phyloP scores from a whole-genome alignment of 1,140 invertebrate genomes.

The Leptinotarsa defecta region DNA sequence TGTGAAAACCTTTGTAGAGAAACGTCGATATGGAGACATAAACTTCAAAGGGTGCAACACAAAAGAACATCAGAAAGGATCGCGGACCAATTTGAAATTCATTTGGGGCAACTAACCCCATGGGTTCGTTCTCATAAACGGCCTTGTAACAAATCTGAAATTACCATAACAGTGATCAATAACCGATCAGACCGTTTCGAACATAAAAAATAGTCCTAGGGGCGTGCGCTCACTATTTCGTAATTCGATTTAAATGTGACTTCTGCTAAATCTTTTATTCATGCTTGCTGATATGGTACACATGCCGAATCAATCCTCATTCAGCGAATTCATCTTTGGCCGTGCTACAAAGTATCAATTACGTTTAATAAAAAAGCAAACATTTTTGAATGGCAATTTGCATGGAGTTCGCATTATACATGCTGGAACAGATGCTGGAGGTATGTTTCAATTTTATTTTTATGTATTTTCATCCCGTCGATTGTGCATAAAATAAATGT shows the following conservation, averaged over 20 bases:
- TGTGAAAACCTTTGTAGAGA: slow-evolving; percentile 25
- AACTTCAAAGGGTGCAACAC: slow-evolving; percentile 18
- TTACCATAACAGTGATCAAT: slow-evolving; percentile 33
- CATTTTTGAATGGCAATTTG: slow-evolving; percentile 20
- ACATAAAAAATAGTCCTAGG: slow-evolving; percentile 20
- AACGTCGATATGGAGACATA: slow-evolving; percentile 23
- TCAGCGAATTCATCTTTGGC: not conserved
- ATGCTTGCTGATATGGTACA: slow-evolving; percentile 20
- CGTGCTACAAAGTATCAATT: slow-evolving; percentile 27
- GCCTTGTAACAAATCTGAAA: slow-evolving; percentile 32
- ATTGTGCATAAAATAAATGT: no score
- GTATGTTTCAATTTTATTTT: not conserved
- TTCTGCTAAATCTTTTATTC: slow-evolving; percentile 21
- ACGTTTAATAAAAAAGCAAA: slow-evolving; percentile 8
- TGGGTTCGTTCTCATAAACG: slow-evolving; percentile 18
- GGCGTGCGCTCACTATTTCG: slow-evolving; percentile 23
- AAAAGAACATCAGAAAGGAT: slow-evolving; percentile 13
- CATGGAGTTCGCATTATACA: not conserved
- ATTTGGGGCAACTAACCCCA: slow-evolving; percentile 26
- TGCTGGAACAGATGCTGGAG: not conserved
- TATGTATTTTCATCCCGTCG: no score
- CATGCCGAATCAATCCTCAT: slow-evolving; percentile 23
- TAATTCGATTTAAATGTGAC: slow-evolving; percentile 27
- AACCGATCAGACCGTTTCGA: slow-evolving; percentile 25
- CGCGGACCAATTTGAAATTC: slow-evolving; percentile 28